Evolutionary conservation across 2,797 vertebrate species (phyloP).

Genomic region (Cirrhinus mrigala): DNA sequence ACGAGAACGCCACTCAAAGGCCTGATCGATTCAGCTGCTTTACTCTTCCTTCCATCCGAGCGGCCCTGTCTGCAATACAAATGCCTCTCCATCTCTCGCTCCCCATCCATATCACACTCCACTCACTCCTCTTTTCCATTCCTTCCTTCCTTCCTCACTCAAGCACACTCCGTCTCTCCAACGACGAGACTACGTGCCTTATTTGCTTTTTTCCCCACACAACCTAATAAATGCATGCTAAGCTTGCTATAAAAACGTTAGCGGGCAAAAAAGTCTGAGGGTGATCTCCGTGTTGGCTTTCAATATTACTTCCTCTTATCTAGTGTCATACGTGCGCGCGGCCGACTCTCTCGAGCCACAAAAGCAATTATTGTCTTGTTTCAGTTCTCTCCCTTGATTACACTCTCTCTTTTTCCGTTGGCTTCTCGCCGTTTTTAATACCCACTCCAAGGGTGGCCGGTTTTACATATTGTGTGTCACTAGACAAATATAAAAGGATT

Average conservation of each 20-base stretch:
- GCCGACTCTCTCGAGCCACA: conserved; percentile 62
- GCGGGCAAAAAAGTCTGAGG: conserved; percentile 68
- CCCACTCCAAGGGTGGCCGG: conserved; percentile 80
- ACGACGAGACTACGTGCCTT: conserved; percentile 36
- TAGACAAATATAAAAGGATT: conserved; percentile 83
- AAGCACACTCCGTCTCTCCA: conserved; percentile 59
- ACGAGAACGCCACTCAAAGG: conserved; percentile 71
- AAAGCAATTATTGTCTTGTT: conserved; percentile 69
- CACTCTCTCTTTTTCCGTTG: conserved; percentile 29
- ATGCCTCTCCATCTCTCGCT: conserved; percentile 51
- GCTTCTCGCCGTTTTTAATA: conserved; percentile 70
- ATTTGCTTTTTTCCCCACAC: conserved; percentile 32
- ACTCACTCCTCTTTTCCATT: conserved; percentile 45
- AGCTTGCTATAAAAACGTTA: conserved; percentile 63
- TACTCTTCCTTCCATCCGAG: conserved; percentile 63
- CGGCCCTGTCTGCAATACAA: conserved; percentile 62
- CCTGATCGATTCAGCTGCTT: conserved; percentile 73
- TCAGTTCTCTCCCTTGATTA: conserved; percentile 44
- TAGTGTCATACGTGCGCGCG: conserved; percentile 55
- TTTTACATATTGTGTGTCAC: conserved; percentile 85
- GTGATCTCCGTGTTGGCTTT: conserved; percentile 58
- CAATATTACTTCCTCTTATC: conserved; percentile 66
- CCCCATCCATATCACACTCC: conserved; percentile 21
- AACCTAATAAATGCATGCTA: conserved; percentile 71
- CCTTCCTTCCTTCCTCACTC: conserved; percentile 42